Base-by-base conservation (phyloP, 2,888 invertebrate species). In the Mesorhabditis spiculigera region DNA sequence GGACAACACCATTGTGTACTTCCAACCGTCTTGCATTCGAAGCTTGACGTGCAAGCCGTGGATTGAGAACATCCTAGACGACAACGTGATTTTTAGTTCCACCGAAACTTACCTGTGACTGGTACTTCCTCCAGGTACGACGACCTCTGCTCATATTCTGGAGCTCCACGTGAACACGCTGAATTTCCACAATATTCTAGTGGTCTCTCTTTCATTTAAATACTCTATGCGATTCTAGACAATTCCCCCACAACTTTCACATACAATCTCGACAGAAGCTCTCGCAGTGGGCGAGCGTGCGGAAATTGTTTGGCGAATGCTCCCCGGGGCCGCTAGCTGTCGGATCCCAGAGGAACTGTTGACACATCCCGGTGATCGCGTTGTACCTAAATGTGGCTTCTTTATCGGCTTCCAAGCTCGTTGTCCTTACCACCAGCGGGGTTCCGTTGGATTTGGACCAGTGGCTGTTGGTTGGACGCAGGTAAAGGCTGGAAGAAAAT, bases 291-390 rank as follows among this genome's bases (percentile, higher is more conserved):
- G 78, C 79, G 3, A 79, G 76, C 5, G 81, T 81, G 68, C 78
- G 61, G 66, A 81, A 81, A 65, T 81, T 81, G 69, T 81, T 81
- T 28, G 81, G 79, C 5, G 79, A 79, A 63, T 81, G 81, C 44
- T 81, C 81, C 62, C 78, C 79, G 0, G 78, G 69, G 10, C 79
- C 79, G 42, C 72, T 61, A 10, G 81, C 81, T 8, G 75, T 75
- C 28, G 79, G 81, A 74, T 81, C 81, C 81, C 81, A 81, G 16
- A 81, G 72, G 68, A 81, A 81, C 58, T 81, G 81, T 63, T 79
- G 79, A 62, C 81, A 81, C 74, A 79, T 78, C 45, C 80, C 80
- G 16, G 74, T 73, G 13, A 73, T 68, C 5, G 68, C 63, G 62
- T 72, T 73, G 42, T 68, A 75, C 69, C 69, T 16, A 74, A 73